These are phyloP conservation scores for Egretta garzetta DNA, from an alignment of 2,113 vertebrate genomes.

Conservation along the genomic window DNA sequence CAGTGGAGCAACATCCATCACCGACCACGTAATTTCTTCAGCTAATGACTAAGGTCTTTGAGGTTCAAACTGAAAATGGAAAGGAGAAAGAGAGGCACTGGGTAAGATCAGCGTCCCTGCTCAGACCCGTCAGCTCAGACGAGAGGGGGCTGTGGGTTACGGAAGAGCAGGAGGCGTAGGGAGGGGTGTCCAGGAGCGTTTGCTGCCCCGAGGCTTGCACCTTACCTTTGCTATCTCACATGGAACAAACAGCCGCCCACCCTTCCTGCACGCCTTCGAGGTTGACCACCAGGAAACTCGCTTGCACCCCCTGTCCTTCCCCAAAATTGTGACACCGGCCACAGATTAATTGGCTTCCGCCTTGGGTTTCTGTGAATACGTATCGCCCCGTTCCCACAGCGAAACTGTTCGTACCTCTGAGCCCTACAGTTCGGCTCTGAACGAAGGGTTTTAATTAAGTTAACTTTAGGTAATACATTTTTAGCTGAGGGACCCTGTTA, in stretches of 20 bases:
- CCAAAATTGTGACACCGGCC: no score
- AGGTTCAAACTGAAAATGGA: background rate
- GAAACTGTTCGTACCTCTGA: fast-evolving
- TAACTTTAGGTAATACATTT: background rate
- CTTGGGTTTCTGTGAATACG: background rate
- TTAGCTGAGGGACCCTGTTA: background rate
- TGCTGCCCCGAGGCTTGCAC: no score
- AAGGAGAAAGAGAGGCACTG: background rate
- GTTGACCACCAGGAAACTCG: no score
- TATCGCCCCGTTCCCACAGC: background rate
- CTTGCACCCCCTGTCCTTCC: background rate
- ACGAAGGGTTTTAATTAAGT: no score
- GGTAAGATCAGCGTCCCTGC: background rate
- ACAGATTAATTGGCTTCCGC: background rate
- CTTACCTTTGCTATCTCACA: fast-evolving
- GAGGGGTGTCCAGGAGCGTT: background rate
- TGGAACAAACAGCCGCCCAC: fast-evolving
- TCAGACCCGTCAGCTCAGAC: background rate
- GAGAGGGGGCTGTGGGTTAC: background rate
- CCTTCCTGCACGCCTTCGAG: fast-evolving
- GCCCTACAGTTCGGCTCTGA: background rate
- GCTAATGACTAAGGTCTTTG: no score
- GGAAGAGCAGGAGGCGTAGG: background rate
- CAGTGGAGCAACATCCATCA: fast-evolving
- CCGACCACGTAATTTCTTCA: background rate